Conservation (phyloP, 2,113 vertebrate genomes). For the Balaenoptera acutorostrata region DNA sequence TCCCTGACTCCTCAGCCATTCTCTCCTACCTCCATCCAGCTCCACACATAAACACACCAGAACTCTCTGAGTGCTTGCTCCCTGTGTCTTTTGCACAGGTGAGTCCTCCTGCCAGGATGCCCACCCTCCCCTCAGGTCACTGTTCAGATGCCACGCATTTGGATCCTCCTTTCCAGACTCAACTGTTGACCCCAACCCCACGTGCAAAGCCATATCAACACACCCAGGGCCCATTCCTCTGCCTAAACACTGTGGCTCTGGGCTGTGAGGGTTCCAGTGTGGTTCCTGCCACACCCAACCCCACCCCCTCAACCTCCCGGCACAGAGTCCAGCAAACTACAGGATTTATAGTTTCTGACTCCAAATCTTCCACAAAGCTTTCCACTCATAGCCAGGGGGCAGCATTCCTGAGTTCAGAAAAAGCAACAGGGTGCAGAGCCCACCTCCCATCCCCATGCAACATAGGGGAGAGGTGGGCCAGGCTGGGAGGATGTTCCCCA, state of each 20-base stretch:
- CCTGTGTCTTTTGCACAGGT: not conserved
- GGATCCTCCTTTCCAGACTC: not conserved
- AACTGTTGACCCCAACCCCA: not conserved
- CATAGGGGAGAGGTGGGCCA: not conserved
- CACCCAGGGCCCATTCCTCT: not conserved
- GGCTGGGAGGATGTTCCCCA: not conserved
- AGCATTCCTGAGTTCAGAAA: not conserved
- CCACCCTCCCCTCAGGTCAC: not conserved
- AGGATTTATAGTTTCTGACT: not conserved
- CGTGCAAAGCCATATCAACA: not conserved
- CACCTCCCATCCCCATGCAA: not conserved
- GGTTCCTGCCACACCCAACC: not conserved
- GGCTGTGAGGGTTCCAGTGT: not conserved
- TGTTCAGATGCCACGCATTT: not conserved
- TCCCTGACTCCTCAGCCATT: not conserved
- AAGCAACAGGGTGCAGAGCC: not conserved
- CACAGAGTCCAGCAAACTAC: not conserved
- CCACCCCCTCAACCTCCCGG: not conserved
- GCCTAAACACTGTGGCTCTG: not conserved
- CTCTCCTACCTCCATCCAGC: not conserved
- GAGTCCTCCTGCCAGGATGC: not conserved
- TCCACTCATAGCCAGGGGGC: not conserved
- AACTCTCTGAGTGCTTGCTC: not conserved
- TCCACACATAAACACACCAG: not conserved
- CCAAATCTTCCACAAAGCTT: constrained; percentile 1